A percentile compares a stretch with the other conserved stretches of the same genome.
These are phyloP conservation scores for Beris morrisii DNA, from an alignment of 2,888 invertebrate species.

Conservation along the genomic window DNA sequence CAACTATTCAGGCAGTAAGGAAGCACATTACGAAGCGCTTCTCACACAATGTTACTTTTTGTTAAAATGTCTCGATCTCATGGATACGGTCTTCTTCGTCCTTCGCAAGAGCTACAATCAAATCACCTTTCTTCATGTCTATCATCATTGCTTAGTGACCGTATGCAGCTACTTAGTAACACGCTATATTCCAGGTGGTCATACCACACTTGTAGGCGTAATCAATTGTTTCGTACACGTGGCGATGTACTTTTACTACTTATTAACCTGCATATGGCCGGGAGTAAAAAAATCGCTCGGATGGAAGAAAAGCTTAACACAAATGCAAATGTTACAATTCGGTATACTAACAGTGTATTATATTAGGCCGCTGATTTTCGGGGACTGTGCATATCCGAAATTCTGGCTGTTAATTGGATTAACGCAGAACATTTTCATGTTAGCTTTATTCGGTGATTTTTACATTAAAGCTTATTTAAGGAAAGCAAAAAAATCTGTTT, in stretches of 20 bases:
- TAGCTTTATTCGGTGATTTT: conserved; percentile 67
- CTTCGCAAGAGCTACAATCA: conserved; percentile 69
- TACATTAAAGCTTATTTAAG: conserved; percentile 65
- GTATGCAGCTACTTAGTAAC: conserved; percentile 61
- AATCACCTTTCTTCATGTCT: conserved; percentile 69
- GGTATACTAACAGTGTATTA: conserved; percentile 62
- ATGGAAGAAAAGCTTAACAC: conserved; percentile 87
- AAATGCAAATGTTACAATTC: conserved; percentile 79
- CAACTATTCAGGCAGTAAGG: conserved; percentile 3
- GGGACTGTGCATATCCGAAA: conserved; percentile 63
- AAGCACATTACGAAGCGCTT: neutral
- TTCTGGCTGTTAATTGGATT: conserved; percentile 61
- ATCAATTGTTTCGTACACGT: conserved; percentile 76
- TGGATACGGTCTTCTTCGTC: conserved; percentile 72
- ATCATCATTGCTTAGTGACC: conserved; percentile 74
- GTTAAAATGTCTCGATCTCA: conserved; percentile 65
- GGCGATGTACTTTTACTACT: conserved; percentile 82
- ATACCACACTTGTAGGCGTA: conserved; percentile 65
- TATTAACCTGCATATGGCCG: conserved; percentile 72
- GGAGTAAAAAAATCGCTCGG: conserved; percentile 67
- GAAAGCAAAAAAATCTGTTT: conserved; percentile 43
- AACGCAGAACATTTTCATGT: conserved; percentile 68
- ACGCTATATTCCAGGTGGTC: conserved; percentile 65
- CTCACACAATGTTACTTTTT: conserved; percentile 62
- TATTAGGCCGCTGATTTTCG: conserved; percentile 57